Percentiles rank a stretch among this genome's conserved stretches.
phyloP scores from a whole-genome alignment of 92 coral and sea anemone species.

The Desmophyllum pertusum region DNA sequence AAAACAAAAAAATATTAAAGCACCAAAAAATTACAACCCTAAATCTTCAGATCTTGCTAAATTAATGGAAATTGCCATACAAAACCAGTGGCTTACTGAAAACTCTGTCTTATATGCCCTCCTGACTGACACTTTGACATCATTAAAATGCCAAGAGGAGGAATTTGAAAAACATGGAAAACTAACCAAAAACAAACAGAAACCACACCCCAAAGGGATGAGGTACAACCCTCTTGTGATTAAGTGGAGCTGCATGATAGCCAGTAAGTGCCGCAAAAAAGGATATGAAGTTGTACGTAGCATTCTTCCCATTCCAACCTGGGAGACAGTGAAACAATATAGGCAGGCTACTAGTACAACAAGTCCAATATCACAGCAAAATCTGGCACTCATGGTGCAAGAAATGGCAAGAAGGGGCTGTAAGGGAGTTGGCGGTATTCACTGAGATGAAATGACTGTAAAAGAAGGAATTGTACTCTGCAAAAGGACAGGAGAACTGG shows the following conservation, averaged over 20 bases:
- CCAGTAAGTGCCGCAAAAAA: conserved; percentile 42
- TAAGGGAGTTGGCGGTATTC: conserved; percentile 57
- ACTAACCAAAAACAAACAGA: conserved; percentile 27
- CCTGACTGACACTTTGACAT: conserved; percentile 35
- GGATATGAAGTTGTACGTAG: conserved; percentile 54
- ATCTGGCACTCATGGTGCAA: conserved; percentile 38
- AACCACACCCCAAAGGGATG: conserved; percentile 64
- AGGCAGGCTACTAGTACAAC: conserved; percentile 11
- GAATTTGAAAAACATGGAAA: conserved; percentile 31
- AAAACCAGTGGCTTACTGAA: conserved; percentile 45
- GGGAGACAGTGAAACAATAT: background rate
- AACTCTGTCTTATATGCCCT: conserved; percentile 47
- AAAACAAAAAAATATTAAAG: conserved; percentile 17
- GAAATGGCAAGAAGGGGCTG: conserved; percentile 58
- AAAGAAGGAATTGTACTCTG: conserved; percentile 58
- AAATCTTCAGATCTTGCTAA: conserved; percentile 38
- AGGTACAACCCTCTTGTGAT: conserved; percentile 57
- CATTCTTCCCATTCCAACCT: conserved; percentile 51
- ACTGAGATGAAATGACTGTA: conserved; percentile 58
- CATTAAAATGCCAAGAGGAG: conserved; percentile 40
- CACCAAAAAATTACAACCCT: conserved; percentile 39
- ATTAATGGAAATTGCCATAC: conserved; percentile 35
- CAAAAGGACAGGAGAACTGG: conserved; percentile 58
- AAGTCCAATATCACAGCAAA: conserved; percentile 41
- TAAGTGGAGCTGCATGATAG: conserved; percentile 61